Evolutionary conservation across 2,888 invertebrate genomes (phyloP).

Genomic region (Dicyrtomina minuta): DNA sequence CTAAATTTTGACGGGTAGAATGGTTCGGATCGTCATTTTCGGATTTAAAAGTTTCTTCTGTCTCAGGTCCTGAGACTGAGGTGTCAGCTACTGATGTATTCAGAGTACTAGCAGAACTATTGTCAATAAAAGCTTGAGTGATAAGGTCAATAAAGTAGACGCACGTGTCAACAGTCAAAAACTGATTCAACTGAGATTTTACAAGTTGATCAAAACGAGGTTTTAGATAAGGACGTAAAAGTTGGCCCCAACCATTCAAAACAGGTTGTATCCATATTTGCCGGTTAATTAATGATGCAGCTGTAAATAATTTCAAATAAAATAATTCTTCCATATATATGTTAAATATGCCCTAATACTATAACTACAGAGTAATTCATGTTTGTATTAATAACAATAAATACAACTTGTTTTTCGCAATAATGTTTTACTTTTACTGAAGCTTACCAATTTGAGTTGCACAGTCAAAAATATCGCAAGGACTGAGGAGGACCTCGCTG

Average conservation of each 20-base stretch:
- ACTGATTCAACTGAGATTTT: conserved; percentile 31
- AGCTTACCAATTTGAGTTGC: conserved; percentile 39
- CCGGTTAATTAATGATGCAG: conserved; percentile 35
- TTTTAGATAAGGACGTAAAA: conserved; percentile 45
- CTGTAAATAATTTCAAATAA: conserved; percentile 20
- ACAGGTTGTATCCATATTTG: conserved; percentile 40
- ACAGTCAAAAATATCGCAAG: conserved; percentile 42
- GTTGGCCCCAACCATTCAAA: conserved; percentile 39
- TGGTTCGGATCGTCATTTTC: not conserved
- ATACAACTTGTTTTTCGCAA: not conserved
- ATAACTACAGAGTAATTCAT: conserved; percentile 3
- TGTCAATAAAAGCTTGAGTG: conserved; percentile 38
- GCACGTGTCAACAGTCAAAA: conserved; percentile 41
- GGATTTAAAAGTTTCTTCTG: too few species aligned
- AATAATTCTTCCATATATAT: not conserved
- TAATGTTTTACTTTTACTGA: too few species aligned
- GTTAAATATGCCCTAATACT: not conserved
- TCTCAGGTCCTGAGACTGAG: too few species aligned
- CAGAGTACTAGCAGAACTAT: too few species aligned
- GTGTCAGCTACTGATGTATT: not conserved
- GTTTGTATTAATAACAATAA: not conserved
- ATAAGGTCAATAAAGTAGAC: conserved; percentile 44
- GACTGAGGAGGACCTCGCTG: conserved; percentile 34
- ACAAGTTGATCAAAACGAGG: conserved; percentile 38
- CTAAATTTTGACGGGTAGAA: not conserved